Evolutionary conservation across 2,113 vertebrate genomes (phyloP).

Genomic region (Manacus vitellinus): DNA sequence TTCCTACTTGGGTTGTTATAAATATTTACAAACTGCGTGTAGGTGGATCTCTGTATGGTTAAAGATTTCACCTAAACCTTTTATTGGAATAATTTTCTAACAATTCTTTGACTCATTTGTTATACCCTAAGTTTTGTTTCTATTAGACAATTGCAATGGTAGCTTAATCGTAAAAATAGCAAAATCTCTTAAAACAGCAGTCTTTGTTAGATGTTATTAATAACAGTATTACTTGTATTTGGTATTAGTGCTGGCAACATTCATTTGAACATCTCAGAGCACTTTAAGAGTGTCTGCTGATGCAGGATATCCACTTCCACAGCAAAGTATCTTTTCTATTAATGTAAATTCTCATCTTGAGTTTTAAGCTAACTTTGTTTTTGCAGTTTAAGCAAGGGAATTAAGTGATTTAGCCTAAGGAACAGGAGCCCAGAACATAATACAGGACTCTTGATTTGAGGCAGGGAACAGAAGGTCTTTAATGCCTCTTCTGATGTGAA

Average conservation of each 20-base stretch:
- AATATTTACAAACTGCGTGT: constrained; percentile 52
- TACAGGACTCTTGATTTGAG: neutral
- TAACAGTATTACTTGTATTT: neutral
- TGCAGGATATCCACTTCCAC: neutral
- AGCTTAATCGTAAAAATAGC: constrained; percentile 22
- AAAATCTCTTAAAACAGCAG: neutral
- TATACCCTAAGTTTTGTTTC: constrained; percentile 37
- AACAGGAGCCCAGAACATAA: neutral
- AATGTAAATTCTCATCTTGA: neutral
- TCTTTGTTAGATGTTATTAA: constrained; percentile 31
- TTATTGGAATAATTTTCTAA: neutral
- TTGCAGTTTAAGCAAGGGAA: neutral
- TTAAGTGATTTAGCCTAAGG: neutral
- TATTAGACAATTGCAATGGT: neutral
- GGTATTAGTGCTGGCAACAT: neutral
- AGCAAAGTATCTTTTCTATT: neutral
- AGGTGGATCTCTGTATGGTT: neutral
- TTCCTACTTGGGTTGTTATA: constrained; percentile 20
- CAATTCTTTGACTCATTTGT: constrained; percentile 46
- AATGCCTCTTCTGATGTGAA: neutral
- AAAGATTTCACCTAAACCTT: constrained; percentile 12
- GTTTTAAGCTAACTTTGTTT: neutral
- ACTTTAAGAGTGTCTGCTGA: neutral
- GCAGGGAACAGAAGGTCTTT: neutral
- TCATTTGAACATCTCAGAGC: neutral